Conservation (phyloP, 2,888 invertebrate genomes). For the Pachycephus smyrnensis region DNA sequence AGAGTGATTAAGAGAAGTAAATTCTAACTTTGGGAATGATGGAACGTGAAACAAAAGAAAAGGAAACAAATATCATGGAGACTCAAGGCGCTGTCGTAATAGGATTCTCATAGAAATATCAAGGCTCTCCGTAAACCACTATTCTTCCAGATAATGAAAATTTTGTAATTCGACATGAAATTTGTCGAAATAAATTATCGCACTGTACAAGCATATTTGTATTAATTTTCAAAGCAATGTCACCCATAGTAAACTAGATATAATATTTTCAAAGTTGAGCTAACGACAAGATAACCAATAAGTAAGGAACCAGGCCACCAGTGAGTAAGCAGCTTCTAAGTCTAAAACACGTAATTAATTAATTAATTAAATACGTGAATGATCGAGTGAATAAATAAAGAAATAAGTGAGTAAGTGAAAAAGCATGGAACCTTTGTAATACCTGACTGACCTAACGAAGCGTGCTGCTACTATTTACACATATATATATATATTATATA, state of each 20-base stretch:
- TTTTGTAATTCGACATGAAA: not conserved
- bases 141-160: not conserved
- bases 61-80: not conserved
- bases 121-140: conserved; percentile 7
- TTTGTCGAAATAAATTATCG: not conserved
- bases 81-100: conserved; percentile 1
- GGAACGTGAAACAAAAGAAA: conserved; percentile 2
- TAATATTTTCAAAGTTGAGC: not conserved
- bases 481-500: conserved; percentile 33
- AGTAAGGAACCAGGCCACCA: not conserved
- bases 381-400: not conserved
- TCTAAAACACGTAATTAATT: conserved; percentile 57
- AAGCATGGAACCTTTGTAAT: conserved; percentile 25
- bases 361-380: conserved; percentile 13
- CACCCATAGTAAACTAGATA: not conserved
- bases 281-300: not conserved
- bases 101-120: conserved; percentile 12
- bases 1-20: not conserved
- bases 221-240: not conserved
- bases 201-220: not conserved
- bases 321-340: conserved; percentile 51
- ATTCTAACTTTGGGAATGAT: not conserved
- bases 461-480: conserved; percentile 63
- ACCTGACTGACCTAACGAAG: conserved; percentile 61
- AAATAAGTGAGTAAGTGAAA: conserved; percentile 47